Evolutionary conservation across 1,140 invertebrate species (phyloP).

Genomic region (Drosophila ironensis): DNA sequence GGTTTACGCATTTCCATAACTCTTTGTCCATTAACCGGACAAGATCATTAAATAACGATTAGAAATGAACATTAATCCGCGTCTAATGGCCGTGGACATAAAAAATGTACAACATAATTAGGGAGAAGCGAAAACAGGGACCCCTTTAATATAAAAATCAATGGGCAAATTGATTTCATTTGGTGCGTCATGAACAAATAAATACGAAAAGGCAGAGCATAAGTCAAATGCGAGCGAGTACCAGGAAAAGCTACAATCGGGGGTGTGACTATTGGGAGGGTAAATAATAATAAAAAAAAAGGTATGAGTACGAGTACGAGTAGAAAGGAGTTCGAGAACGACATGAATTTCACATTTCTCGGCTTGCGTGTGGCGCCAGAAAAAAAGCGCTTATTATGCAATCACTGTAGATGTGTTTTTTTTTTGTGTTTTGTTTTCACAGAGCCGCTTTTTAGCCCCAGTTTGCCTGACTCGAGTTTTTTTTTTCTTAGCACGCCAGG

Average conservation of each 20-base stretch:
- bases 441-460: constrained; percentile 23
- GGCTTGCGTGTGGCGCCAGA: constrained; percentile 75
- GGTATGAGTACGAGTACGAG: too few relatives aligned
- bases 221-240: constrained; percentile 42
- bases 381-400: constrained; percentile 74
- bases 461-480: background rate
- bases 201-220: constrained; percentile 41
- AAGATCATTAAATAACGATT: constrained; percentile 38
- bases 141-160: constrained; percentile 70
- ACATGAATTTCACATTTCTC: constrained; percentile 70
- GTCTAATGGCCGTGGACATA: constrained; percentile 16
- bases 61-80: constrained; percentile 11
- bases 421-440: constrained; percentile 22
- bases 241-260: constrained; percentile 5
- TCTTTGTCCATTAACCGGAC: constrained; percentile 6
- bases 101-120: constrained; percentile 59
- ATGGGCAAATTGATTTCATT: constrained; percentile 65
- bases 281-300: background rate
- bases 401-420: constrained; percentile 71
- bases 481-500: constrained; percentile 66
- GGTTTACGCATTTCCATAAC: background rate
- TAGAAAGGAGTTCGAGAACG: constrained; percentile 14
- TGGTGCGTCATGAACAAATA: constrained; percentile 54
- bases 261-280: background rate
- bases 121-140: constrained; percentile 38